These are phyloP conservation scores for Drosophila peninsularis DNA, from an alignment of 2,888 invertebrate genomes.

Conservation along the genomic window DNA sequence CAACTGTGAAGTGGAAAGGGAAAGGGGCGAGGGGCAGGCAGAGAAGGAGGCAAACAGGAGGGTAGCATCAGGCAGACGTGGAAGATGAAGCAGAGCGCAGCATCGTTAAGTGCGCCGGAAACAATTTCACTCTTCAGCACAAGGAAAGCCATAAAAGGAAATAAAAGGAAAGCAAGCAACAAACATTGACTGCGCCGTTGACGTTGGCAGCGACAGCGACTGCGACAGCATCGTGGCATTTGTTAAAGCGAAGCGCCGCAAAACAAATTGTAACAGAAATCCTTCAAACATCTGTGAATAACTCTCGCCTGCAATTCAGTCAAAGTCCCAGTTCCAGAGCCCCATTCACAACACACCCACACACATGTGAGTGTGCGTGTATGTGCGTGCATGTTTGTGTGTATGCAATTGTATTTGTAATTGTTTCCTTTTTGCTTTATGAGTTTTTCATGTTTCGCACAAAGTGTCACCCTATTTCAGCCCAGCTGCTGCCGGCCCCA, in stretches of 20 bases:
- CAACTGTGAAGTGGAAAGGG: constrained; percentile 44
- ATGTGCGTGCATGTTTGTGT: constrained; percentile 16
- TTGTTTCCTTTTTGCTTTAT: constrained; percentile 79
- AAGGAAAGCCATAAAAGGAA: constrained; percentile 73
- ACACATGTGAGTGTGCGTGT: not conserved
- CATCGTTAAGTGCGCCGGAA: constrained; percentile 80
- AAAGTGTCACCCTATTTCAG: constrained; percentile 64
- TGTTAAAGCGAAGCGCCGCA: constrained; percentile 59
- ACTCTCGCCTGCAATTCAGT: constrained; percentile 33
- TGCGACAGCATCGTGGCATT: constrained; percentile 26
- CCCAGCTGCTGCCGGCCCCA: constrained; percentile 6
- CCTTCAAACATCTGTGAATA: constrained; percentile 74
- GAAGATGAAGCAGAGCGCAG: constrained; percentile 44
- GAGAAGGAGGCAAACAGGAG: not conserved
- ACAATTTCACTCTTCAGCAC: constrained; percentile 79
- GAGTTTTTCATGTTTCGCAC: constrained; percentile 73
- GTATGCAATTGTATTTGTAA: constrained; percentile 64
- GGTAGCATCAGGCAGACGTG: constrained; percentile 14
- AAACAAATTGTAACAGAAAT: constrained; percentile 78
- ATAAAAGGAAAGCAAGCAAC: constrained; percentile 63
- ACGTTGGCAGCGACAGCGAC: not conserved
- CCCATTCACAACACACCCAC: not conserved
- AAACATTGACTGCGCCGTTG: constrained; percentile 25
- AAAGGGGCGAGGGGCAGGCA: not conserved
- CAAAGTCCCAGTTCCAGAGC: constrained; percentile 7